Base-by-base conservation (phyloP, 2,113 vertebrate species). In the Python bivittatus region DNA sequence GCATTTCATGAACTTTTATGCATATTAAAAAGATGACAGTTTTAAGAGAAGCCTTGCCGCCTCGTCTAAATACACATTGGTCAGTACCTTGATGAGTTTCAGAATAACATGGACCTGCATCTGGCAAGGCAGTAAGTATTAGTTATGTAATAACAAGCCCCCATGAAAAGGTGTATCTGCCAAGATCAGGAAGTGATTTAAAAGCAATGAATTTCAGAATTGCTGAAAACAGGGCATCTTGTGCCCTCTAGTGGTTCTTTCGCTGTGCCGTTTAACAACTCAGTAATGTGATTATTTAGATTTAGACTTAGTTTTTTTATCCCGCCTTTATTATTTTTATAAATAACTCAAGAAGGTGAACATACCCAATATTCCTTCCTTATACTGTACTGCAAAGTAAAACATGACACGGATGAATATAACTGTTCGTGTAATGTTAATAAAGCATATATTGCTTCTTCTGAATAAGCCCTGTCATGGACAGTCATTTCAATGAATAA, bases 181-280 rank as follows among this genome's bases (percentile, higher is more conserved):
- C 10, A 79, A 79, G 68, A 79, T n/a, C 29, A 61, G n/a, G 1
- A 87, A 15, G n/a, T 22, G 20, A n/a, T 88, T 56, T 25, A 57
- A 88, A 88, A 72, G 60, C 22, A 57, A 2, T 7, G 53, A 42
- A 72, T 38, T 91, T 27, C 29, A 88, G 38, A 58, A 79, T n/a
- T 60, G 29, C 44, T 84, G 86, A 92, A 89, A 38, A 33, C 56
- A 92, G 42, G 68, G 52, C 13, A 11, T 60, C 33, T 48, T 42
- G 3, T 84, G 68, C 91, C 91, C 86, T 84, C 91, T 92, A 53
- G 91, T 89, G 91, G 86, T 6, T 33, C n/a, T 17, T 52, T 79
- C 20, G 5, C 7, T 57, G 33, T 15, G 17, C 57, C 17, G 42
- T 10, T 87, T 54, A 44, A 57, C 20, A 79, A 17, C 38, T 11